Evolutionary conservation across 2,888 invertebrate species (phyloP).

Genomic region (Scaeva pyrastri): DNA sequence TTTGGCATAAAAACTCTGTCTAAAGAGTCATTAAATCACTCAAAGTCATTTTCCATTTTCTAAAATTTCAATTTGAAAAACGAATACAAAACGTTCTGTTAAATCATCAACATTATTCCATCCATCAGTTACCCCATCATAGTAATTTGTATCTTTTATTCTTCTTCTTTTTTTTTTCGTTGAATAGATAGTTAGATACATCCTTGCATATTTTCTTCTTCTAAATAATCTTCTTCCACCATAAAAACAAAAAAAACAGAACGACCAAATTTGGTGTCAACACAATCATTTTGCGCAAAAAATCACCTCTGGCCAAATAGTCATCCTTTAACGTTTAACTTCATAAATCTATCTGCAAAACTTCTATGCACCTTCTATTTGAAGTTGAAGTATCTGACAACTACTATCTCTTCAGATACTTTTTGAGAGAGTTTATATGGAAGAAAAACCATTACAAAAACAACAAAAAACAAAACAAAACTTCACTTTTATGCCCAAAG

Average conservation of each 20-base stretch:
- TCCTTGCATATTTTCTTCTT: slow-evolving; percentile 15
- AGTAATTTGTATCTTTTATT: slow-evolving; percentile 69
- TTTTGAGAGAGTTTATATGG: background rate
- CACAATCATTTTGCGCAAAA: slow-evolving; percentile 46
- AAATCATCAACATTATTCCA: slow-evolving; percentile 23
- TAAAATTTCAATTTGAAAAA: slow-evolving; percentile 27
- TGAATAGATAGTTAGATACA: slow-evolving; percentile 14
- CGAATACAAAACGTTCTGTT: slow-evolving; percentile 32
- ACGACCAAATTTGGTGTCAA: slow-evolving; percentile 70
- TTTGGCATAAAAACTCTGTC: slow-evolving; percentile 22
- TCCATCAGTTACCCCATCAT: slow-evolving; percentile 44
- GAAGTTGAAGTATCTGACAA: slow-evolving; percentile 14
- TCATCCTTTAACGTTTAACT: slow-evolving; percentile 67
- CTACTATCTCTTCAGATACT: slow-evolving; percentile 3
- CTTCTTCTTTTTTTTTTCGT: slow-evolving; percentile 45
- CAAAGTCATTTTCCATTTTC: slow-evolving; percentile 48
- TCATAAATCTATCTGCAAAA: slow-evolving; percentile 66
- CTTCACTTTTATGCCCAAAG: slow-evolving; percentile 65
- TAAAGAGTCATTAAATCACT: slow-evolving; percentile 67
- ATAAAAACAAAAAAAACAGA: background rate
- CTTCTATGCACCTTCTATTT: slow-evolving; percentile 16
- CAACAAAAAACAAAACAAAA: slow-evolving; percentile 29
- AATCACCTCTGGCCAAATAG: slow-evolving; percentile 69
- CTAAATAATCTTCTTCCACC: background rate
- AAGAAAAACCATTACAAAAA: slow-evolving; percentile 27